Percentiles rank a stretch among this genome's conserved stretches.
phyloP scores from a whole-genome alignment of 2,888 invertebrate genomes.

The Selenia dentaria region DNA sequence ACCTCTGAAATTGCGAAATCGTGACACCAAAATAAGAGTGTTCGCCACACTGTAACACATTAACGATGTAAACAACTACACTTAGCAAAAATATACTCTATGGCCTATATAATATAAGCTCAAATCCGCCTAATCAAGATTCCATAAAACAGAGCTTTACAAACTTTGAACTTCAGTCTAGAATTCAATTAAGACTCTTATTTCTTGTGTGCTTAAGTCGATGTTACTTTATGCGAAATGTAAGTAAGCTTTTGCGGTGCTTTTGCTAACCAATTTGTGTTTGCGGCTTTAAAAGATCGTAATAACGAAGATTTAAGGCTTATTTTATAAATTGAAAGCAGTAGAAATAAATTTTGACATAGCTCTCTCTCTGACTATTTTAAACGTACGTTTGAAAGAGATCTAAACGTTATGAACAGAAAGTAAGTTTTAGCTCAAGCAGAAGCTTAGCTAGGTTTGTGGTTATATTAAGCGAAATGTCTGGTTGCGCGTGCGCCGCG shows the following conservation, averaged over 20 bases:
- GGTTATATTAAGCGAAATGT: conserved; percentile 48
- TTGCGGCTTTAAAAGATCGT: not conserved
- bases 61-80: conserved; percentile 21
- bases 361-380: not conserved
- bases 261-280: not conserved
- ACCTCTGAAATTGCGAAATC: conserved; percentile 52
- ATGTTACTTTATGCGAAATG: conserved; percentile 7
- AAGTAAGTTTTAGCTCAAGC: conserved; percentile 22
- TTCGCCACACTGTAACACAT: conserved; percentile 38
- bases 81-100: conserved; percentile 15
- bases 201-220: conserved; percentile 13
- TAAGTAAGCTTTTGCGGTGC: not conserved
- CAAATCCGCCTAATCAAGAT: conserved; percentile 6
- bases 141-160: not conserved
- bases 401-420: conserved; percentile 2
- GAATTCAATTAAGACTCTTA: conserved; percentile 4
- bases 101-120: not conserved
- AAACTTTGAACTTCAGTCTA: not conserved
- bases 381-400: conserved; percentile 1
- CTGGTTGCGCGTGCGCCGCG: conserved; percentile 40
- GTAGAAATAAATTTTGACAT: not conserved
- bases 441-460: conserved; percentile 31
- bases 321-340: not conserved
- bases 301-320: not conserved
- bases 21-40: conserved; percentile 53